Base-by-base conservation (phyloP, 2,888 invertebrate species). In the Patella ulyssiponensis region DNA sequence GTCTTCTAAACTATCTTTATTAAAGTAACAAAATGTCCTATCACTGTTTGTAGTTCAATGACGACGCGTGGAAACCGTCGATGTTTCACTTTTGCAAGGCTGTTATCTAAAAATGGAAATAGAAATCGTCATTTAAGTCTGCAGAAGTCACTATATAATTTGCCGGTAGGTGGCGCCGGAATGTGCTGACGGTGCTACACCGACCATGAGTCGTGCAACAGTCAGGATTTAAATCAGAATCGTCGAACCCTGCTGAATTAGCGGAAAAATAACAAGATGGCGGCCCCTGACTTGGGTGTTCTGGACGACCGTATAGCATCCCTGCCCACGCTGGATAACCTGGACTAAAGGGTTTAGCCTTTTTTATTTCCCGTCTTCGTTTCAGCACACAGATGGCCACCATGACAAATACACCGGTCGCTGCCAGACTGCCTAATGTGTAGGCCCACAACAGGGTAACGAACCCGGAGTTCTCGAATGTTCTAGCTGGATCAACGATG, bases 211-310 rank as follows among this genome's bases (percentile, higher is more conserved):
- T 71, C 1, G 54, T 71, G 64, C 52, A 76, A 51, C 74, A 70
- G 15, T 75, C 77, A 3, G 69, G 69, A 27, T 27, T 69, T 20
- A 27, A 69, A 33, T 77, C 73, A 71, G 58, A 76, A n/a, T 75
- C 76, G 56, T 74, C 76, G 71, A 74, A 78, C 0, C 72, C 74
- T 7, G 58, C 52, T 23, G 74, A 70, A 5, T 76, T 71, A 54
- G 80, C 53, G 69, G 69, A 74, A 72, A 78, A 80, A 76, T 78
- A 80, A 70, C 76, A 77, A n/a, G 77, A 76, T 53, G 80, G 76
- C 15, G 78, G 64, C 11, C 53, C 73, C n/a, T 53, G 74, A n/a
- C 64, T 73, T 17, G 73, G 56, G 3, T 72, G 53, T 64, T 52
- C 58, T 0, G 79, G 77, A 23, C 71, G 14, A 64, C 76, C 74